Evolutionary conservation across 2,888 invertebrate genomes (phyloP).

Genomic region (Meiosimyza decipiens): DNA sequence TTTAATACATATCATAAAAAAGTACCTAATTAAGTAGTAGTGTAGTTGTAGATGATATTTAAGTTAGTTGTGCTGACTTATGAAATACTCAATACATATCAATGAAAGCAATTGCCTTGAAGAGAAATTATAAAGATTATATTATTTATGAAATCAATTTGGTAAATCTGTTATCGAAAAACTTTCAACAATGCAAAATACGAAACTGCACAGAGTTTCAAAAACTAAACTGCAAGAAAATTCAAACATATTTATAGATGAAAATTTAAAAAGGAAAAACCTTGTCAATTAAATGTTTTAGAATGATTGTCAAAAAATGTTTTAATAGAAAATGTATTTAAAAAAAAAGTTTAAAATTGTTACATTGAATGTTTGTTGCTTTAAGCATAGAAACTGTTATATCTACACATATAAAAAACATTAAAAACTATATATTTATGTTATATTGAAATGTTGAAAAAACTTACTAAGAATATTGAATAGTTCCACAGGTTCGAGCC

Average conservation of each 20-base stretch:
- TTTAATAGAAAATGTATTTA: neutral
- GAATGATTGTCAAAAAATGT: constrained; percentile 12
- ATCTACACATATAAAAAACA: too few relatives aligned
- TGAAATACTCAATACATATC: constrained; percentile 13
- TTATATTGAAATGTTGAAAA: too few relatives aligned
- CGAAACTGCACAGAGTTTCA: neutral
- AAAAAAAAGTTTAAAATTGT: neutral
- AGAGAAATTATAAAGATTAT: neutral
- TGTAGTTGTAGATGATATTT: constrained; percentile 13
- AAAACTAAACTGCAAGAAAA: neutral
- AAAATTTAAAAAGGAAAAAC: constrained; percentile 34
- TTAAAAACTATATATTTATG: too few relatives aligned
- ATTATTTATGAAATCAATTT: neutral
- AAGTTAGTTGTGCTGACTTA: neutral
- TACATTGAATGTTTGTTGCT: too few relatives aligned
- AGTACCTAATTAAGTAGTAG: constrained; percentile 23
- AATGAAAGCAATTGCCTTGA: constrained; percentile 27
- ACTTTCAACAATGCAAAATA: neutral
- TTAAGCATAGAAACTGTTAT: too few relatives aligned
- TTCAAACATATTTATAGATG: constrained; percentile 22
- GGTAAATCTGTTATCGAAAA: too few relatives aligned
- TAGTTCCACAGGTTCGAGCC: too few relatives aligned
- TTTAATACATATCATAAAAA: constrained; percentile 18
- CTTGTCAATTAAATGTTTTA: constrained; percentile 47
- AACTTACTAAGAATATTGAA: too few relatives aligned